These are phyloP conservation scores for Panthera tigris DNA, from an alignment of 2,113 vertebrate species.

Conservation along the genomic window DNA sequence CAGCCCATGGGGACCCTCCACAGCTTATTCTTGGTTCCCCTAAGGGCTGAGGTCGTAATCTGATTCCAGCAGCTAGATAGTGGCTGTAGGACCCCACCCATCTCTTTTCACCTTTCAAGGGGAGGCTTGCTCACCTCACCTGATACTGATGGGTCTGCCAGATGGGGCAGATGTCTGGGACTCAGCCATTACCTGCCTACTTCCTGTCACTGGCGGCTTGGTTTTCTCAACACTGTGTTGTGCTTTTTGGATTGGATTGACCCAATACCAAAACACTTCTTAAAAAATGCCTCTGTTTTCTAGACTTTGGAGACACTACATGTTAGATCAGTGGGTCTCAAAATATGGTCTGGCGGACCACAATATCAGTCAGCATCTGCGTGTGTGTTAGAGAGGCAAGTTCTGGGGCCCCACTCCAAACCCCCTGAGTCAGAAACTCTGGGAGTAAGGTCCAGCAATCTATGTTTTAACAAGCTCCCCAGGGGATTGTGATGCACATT, in stretches of 20 bases:
- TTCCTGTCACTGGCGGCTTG: neutral
- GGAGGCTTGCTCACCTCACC: neutral
- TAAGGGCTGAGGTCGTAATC: neutral
- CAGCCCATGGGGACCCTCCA: neutral
- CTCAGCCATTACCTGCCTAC: neutral
- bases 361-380: neutral
- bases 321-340: slow-evolving; percentile 27
- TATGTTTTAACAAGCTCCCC: neutral
- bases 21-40: neutral
- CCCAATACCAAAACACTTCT: neutral
- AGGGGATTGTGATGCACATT: neutral
- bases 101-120: neutral
- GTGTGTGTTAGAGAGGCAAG: slow-evolving; percentile 4
- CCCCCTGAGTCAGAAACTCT: neutral
- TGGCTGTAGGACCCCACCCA: neutral
- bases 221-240: neutral
- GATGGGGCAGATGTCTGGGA: neutral
- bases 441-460: neutral
- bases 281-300: neutral
- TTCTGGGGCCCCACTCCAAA: neutral
- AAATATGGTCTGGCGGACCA: neutral
- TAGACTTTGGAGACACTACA: neutral
- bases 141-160: neutral
- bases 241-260: neutral
- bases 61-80: neutral